Conservation (phyloP, 1,140 invertebrate species). For the Zaprionus inermis region DNA sequence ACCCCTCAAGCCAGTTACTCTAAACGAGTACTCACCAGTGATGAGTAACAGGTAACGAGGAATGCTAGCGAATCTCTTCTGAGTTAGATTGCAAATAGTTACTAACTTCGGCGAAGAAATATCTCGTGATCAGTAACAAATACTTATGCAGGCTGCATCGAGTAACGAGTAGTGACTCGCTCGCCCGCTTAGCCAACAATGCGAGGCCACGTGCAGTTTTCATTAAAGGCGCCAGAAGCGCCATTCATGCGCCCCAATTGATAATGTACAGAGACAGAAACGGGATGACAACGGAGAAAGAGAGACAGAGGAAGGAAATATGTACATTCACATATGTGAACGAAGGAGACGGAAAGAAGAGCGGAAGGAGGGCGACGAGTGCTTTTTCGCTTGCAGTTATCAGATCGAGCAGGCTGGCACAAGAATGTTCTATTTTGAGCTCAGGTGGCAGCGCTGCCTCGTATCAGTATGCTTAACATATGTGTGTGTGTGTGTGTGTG, state of each 20-base stretch:
- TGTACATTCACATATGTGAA: neutral
- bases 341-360: neutral
- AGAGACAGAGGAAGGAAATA: neutral
- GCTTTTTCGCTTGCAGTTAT: constrained; percentile 27
- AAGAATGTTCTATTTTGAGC: constrained; percentile 27
- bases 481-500: constrained; percentile 9
- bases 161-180: neutral
- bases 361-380: neutral
- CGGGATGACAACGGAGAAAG: neutral
- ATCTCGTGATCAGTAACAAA: neutral
- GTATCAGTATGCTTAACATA: neutral
- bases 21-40: neutral
- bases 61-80: neutral
- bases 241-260: constrained; percentile 22
- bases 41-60: neutral
- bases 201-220: constrained; percentile 60
- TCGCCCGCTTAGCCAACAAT: constrained; percentile 38
- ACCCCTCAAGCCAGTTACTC: neutral
- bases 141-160: neutral
- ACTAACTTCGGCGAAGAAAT: neutral
- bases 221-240: constrained; percentile 57
- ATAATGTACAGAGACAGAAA: neutral
- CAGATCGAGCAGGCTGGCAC: constrained; percentile 2
- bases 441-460: constrained; percentile 39
- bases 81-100: neutral